These are phyloP conservation scores for Maccullochella peelii DNA, from an alignment of 2,113 vertebrate genomes.

Conservation along the genomic window DNA sequence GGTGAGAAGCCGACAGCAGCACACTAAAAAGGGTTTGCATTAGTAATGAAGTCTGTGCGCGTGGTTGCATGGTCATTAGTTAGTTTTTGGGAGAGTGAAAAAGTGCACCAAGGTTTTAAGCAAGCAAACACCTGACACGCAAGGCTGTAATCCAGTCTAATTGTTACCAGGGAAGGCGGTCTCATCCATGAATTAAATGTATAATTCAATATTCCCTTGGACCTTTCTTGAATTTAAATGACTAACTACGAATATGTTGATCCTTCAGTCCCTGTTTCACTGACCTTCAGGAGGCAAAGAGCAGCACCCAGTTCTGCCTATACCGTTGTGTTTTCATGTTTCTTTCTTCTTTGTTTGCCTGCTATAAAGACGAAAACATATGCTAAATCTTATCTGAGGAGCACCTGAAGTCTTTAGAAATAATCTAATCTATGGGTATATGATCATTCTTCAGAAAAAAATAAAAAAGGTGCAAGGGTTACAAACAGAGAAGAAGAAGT, in stretches of 20 bases:
- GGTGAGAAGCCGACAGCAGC: slow-evolving; percentile 50
- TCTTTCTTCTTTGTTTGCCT: neutral
- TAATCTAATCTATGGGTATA: slow-evolving; percentile 9
- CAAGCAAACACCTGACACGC: slow-evolving; percentile 15
- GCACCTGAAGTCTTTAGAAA: neutral
- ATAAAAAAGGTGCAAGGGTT: slow-evolving; percentile 9
- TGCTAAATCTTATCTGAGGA: neutral
- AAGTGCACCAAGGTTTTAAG: slow-evolving; percentile 2
- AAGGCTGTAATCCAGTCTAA: slow-evolving; percentile 12
- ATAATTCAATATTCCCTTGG: neutral
- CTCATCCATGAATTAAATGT: neutral
- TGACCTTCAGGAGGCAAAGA: neutral
- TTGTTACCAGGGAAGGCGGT: neutral
- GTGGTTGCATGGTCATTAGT: slow-evolving; percentile 50
- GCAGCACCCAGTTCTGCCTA: neutral
- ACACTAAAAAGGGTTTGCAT: slow-evolving; percentile 55
- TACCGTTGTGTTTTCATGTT: neutral
- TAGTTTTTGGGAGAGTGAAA: slow-evolving; percentile 47
- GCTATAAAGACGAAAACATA: neutral
- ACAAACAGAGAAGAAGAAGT: neutral
- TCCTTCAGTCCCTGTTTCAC: neutral
- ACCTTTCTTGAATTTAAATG: slow-evolving; percentile 8
- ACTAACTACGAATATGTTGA: neutral
- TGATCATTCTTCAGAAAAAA: slow-evolving; percentile 8
- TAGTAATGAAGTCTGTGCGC: slow-evolving; percentile 50